A percentile compares a stretch with the other conserved stretches of the same genome.
Evolutionary conservation across 2,113 vertebrate genomes (phyloP).

Genomic region (Cyanoderma ruficeps): DNA sequence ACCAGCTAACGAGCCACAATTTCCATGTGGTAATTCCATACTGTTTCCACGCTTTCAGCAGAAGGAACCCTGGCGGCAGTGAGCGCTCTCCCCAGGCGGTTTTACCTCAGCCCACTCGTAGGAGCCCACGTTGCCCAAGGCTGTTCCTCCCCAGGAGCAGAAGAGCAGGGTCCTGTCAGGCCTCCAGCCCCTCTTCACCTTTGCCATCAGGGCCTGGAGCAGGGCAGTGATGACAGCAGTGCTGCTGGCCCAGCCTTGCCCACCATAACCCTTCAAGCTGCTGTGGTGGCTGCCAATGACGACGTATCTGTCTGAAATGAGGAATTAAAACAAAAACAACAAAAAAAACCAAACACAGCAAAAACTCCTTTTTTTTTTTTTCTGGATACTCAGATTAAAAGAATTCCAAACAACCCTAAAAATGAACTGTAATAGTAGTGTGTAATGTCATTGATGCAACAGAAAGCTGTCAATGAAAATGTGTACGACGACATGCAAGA

Average conservation of each 20-base stretch:
- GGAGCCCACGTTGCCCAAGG: constrained; percentile 87
- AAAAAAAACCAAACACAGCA: not conserved
- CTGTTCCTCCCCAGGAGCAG: constrained; percentile 89
- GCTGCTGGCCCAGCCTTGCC: constrained; percentile 80
- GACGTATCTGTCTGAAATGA: constrained; percentile 84
- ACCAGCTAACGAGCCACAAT: not conserved
- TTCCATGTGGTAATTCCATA: accelerated
- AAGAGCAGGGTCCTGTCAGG: constrained; percentile 87
- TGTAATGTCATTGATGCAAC: not conserved
- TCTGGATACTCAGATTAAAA: not conserved
- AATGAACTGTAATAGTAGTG: not conserved
- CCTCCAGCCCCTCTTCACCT: constrained; percentile 84
- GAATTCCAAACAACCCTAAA: not conserved
- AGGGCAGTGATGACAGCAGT: constrained; percentile 85
- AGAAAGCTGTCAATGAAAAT: not conserved
- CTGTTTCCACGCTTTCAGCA: not conserved
- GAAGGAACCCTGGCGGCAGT: not conserved
- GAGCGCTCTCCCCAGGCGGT: too few species aligned
- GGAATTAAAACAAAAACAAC: not conserved
- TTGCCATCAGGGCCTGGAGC: constrained; percentile 79
- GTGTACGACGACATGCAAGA: not conserved
- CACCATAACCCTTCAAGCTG: constrained; percentile 39
- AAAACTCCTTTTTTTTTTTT: not conserved
- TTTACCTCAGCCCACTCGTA: constrained; percentile 95
- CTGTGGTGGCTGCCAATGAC: constrained; percentile 85